Percentiles rank a stretch among this genome's conserved stretches.
These are phyloP conservation scores for Patella vulgata DNA, from an alignment of 1,140 invertebrate species.

Conservation along the genomic window DNA sequence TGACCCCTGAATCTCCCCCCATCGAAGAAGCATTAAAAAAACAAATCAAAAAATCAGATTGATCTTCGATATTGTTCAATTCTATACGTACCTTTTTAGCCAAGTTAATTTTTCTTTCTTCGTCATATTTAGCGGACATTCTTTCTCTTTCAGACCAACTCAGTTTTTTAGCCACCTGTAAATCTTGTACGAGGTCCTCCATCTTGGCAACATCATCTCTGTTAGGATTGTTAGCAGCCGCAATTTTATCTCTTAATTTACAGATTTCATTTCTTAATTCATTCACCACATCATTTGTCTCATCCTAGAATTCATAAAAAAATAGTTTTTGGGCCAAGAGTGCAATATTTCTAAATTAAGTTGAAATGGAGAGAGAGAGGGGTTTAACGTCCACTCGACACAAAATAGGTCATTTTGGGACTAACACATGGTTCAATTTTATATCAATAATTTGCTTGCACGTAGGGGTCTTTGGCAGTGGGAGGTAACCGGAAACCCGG, in stretches of 20 bases:
- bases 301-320: conserved; percentile 72
- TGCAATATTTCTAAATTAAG: conserved; percentile 8
- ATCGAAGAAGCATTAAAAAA: background rate
- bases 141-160: conserved; percentile 59
- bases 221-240: conserved; percentile 75
- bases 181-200: conserved; percentile 56
- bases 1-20: too few species aligned
- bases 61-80: background rate
- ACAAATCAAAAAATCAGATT: background rate
- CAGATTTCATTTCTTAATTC: conserved; percentile 88
- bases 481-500: too few species aligned
- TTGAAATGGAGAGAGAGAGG: background rate
- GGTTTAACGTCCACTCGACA: too few species aligned
- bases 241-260: conserved; percentile 86
- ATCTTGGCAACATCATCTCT: conserved; percentile 58
- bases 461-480: too few species aligned
- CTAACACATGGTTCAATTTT: too few species aligned
- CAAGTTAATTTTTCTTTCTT: conserved; percentile 57
- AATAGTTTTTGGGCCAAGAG: too few species aligned
- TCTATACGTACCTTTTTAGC: conserved; percentile 51
- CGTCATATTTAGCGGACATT: conserved; percentile 47
- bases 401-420: too few species aligned
- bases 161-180: conserved; percentile 58
- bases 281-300: conserved; percentile 90
- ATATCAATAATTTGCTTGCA: too few species aligned